These are phyloP conservation scores for Clarias pachynema DNA, from an alignment of 2,797 vertebrate species.

Conservation along the genomic window DNA sequence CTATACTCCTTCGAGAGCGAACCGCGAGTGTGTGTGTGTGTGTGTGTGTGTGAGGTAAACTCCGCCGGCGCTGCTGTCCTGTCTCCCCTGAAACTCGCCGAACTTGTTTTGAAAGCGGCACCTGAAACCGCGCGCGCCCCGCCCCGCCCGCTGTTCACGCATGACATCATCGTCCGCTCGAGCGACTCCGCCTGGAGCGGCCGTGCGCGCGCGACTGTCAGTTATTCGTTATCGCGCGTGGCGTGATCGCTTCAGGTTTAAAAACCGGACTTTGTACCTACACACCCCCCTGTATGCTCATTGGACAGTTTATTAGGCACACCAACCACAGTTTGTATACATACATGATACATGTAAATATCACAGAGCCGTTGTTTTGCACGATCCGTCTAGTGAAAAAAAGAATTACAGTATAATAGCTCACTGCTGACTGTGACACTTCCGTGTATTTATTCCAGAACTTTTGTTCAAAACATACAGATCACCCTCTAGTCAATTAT, in stretches of 20 bases:
- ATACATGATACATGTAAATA: not conserved
- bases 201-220: not conserved
- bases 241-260: not conserved
- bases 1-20: not conserved
- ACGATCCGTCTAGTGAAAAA: not conserved
- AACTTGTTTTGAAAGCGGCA: conserved; percentile 70
- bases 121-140: conserved; percentile 63
- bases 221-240: conserved; percentile 8
- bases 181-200: conserved; percentile 13
- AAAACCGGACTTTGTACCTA: conserved; percentile 3
- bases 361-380: not conserved
- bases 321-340: not conserved
- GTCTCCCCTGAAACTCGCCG: conserved; percentile 12
- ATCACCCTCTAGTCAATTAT: no score
- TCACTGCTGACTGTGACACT: not conserved
- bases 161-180: conserved; percentile 67
- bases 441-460: not conserved
- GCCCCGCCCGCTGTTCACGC: conserved; percentile 6
- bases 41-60: not conserved
- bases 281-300: no score
- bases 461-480: not conserved
- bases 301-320: not conserved
- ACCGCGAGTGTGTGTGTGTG: not conserved
- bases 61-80: not conserved
- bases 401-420: no score